Percentiles rank a stretch among this genome's conserved stretches.
Evolutionary conservation across 2,113 vertebrate species (phyloP).

Genomic region (Dunckerocampus dactyliophorus): DNA sequence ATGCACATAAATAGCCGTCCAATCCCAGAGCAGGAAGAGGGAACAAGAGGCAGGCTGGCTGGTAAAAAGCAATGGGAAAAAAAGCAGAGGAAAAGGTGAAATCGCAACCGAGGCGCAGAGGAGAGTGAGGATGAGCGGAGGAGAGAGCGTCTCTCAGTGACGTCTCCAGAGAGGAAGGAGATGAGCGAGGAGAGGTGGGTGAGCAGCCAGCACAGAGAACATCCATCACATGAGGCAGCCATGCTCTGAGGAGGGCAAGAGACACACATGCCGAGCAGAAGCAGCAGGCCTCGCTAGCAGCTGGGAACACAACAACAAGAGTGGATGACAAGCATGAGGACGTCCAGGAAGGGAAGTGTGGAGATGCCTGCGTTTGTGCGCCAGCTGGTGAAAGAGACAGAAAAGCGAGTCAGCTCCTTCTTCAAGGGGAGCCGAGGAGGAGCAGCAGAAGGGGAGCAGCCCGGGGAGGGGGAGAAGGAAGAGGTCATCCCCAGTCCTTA

Average conservation of each 20-base stretch:
- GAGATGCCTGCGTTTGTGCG: slow-evolving; percentile 76
- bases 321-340: slow-evolving; percentile 58
- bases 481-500: slow-evolving; percentile 65
- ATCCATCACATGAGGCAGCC: slow-evolving; percentile 54
- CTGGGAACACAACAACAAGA: slow-evolving; percentile 18
- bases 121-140: slow-evolving; percentile 40
- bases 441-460: slow-evolving; percentile 56
- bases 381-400: slow-evolving; percentile 74
- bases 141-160: slow-evolving; percentile 38
- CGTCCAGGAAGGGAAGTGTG: slow-evolving; percentile 69
- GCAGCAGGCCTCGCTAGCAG: slow-evolving; percentile 7
- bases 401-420: slow-evolving; percentile 75
- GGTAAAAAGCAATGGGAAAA: slow-evolving; percentile 59
- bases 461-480: slow-evolving; percentile 55
- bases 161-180: slow-evolving; percentile 45
- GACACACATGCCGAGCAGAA: slow-evolving; percentile 46
- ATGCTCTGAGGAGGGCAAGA: slow-evolving; percentile 62
- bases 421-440: slow-evolving; percentile 72
- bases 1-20: slow-evolving; percentile 74
- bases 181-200: slow-evolving; percentile 46
- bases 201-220: slow-evolving; percentile 38
- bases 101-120: slow-evolving; percentile 47
- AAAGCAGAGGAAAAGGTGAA: slow-evolving; percentile 64
- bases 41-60: slow-evolving; percentile 47
- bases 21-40: slow-evolving; percentile 61